Evolutionary conservation across 1,140 invertebrate species (phyloP), one percentile per base, ranked within the genome.

Genomic region (Tribolium castaneum): DNA sequence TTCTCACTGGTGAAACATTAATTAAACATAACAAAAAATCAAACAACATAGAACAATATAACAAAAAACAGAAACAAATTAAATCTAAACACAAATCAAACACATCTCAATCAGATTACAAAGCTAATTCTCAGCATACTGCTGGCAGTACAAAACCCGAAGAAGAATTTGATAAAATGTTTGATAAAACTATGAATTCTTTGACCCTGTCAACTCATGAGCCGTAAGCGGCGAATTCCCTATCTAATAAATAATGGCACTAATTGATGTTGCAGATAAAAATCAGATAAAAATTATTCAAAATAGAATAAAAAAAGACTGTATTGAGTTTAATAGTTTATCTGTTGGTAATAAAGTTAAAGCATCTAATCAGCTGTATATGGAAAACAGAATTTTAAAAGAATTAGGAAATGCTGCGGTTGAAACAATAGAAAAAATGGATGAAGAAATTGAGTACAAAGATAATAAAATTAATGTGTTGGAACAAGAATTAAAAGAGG

Each of bases 301-400:
- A 73, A 73, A 51, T 50, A 73, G 70, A 73, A 73, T 73, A 73
- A 51, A 73, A 25, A 66, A 66, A 66, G 59, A 66, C 19, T 66
- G 59, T 34, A 25, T 66, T 66, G 59, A 66, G 59, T 66, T 66
- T 66, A 66, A 70, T 70, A 70, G 25, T 49, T 45, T 70, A 70
- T 70, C 66, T 45, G 30, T 70, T 30, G 25, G 34, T 70, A 34
- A 49, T 70, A 39, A 39, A 70, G 34, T 70, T 45, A 45, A 70
- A 62, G 56, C 56, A 30, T 62, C 56, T 62, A 62, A 62, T 62
- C 56, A 62, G 5, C 34, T 62, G 19, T 22, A 62, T 62, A 62
- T 62, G 56, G 56, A 62, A 62, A 62, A 62, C 34, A 62, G 22
- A 62, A 62, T 62, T 62, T 62, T 62, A 62, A 62, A 62, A 62